Evolutionary conservation across 2,797 vertebrate genomes (phyloP), one percentile per base, ranked within the genome.

Genomic region (Phoebastria nigripes): DNA sequence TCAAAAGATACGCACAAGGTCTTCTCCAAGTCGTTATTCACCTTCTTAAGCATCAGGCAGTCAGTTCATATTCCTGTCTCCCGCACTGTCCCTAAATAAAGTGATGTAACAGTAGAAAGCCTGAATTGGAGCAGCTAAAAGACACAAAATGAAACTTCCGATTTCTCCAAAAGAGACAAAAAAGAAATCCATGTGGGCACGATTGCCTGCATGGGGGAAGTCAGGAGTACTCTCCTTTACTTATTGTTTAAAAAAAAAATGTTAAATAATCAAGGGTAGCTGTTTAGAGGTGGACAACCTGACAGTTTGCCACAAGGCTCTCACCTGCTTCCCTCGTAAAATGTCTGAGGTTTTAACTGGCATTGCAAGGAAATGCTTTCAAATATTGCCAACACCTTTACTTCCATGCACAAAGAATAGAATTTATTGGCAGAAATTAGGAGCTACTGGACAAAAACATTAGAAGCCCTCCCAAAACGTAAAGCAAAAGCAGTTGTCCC

Each of bases 1-100:
- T 96, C 82, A 95, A 94, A 92, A 94, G 94, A 95, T 95, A 94
- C 0, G 0, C 55, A 66, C 46, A 29, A 91, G 94, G 90, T 97
- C 95, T 69, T 94, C 93, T 96, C 76, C 90, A 66, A 93, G 87
- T 83, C 92, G 90, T 97, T 95, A 94, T 76, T 97, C 94, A 97
- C 94, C 42, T 79, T 66, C 80, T 95, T 82, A 93, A 97, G 79
- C 69, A 90, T 17, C 72, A 90, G 42, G 72, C 78, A 94, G 82
- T 66, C 92, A 56, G 79, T 88, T 92, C 39, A 55, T 65, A 89
- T 92, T 88, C 93, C 31, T 28, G 37, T 20, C 54, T 93, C 58
- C 42, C 4, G 3, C 46, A 9, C 67, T 62, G 35, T 35, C 46
- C 69, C 65, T 74, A 92, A 69, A 87, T 42, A 55, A 92, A 95